Evolutionary conservation across 2,113 vertebrate genomes (phyloP).

Genomic region (Lagopus leucura): DNA sequence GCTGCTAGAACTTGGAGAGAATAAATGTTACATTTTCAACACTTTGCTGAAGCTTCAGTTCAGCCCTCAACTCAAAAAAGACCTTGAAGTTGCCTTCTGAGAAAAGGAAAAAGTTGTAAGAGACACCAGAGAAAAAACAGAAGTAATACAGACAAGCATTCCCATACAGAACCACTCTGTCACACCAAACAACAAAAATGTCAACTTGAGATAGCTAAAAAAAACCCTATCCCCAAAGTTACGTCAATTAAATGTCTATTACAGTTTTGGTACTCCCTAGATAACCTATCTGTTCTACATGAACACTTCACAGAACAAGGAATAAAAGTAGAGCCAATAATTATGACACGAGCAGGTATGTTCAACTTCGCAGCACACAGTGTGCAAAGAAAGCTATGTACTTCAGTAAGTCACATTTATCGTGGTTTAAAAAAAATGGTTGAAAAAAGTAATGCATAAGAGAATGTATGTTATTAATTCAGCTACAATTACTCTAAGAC

Average conservation of each 20-base stretch:
- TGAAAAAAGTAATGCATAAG: neutral
- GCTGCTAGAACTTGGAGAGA: neutral
- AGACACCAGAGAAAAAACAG: rapidly evolving
- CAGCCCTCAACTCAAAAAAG: neutral
- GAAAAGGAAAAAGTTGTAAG: neutral
- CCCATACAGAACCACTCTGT: neutral
- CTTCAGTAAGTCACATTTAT: neutral
- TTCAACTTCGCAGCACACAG: neutral
- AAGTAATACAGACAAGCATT: neutral
- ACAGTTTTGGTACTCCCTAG: neutral
- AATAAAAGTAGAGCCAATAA: rapidly evolving
- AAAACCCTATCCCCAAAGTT: neutral
- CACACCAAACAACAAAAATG: neutral
- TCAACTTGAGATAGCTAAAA: neutral
- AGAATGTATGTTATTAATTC: neutral
- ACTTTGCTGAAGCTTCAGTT: neutral
- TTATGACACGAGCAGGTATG: neutral
- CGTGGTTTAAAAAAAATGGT: neutral
- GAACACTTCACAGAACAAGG: neutral
- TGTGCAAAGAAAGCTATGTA: neutral
- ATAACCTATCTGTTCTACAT: neutral
- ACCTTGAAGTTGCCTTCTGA: neutral
- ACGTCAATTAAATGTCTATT: neutral
- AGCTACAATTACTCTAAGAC: neutral
- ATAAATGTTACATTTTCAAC: neutral